Evolutionary conservation across 2,888 invertebrate species (phyloP).

Genomic region (Homarus gammarus): DNA sequence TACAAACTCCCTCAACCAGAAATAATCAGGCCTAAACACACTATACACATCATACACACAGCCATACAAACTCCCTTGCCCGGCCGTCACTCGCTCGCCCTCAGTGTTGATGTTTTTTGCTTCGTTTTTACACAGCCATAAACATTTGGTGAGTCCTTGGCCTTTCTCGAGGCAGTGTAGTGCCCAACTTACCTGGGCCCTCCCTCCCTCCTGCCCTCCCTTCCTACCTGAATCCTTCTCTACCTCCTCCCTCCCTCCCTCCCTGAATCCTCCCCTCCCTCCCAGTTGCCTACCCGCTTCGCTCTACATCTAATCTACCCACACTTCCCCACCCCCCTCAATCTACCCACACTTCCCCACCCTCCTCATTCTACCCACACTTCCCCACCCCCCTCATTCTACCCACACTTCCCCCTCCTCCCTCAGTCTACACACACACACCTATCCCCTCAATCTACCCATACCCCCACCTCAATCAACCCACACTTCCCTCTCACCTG

Average conservation of each 20-base stretch:
- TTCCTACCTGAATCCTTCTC: not conserved
- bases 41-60: not conserved
- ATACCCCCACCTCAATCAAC: not conserved
- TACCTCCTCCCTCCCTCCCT: not conserved
- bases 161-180: constrained; percentile 49
- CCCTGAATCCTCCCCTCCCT: not conserved
- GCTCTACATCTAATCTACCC: not conserved
- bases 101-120: constrained; percentile 38
- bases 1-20: too few relatives aligned
- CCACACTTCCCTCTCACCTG: not conserved
- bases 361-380: not conserved
- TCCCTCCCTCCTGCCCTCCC: not conserved
- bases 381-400: not conserved
- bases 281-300: not conserved
- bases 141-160: constrained; percentile 63
- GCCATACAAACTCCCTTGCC: not conserved
- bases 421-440: not conserved
- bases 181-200: not conserved
- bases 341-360: not conserved
- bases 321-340: not conserved
- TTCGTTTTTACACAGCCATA: constrained; percentile 56
- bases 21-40: too few relatives aligned
- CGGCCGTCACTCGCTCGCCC: not conserved
- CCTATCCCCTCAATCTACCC: not conserved
- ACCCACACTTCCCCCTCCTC: not conserved